Conservation (phyloP, 2,113 vertebrate genomes). For the Colius striatus region DNA sequence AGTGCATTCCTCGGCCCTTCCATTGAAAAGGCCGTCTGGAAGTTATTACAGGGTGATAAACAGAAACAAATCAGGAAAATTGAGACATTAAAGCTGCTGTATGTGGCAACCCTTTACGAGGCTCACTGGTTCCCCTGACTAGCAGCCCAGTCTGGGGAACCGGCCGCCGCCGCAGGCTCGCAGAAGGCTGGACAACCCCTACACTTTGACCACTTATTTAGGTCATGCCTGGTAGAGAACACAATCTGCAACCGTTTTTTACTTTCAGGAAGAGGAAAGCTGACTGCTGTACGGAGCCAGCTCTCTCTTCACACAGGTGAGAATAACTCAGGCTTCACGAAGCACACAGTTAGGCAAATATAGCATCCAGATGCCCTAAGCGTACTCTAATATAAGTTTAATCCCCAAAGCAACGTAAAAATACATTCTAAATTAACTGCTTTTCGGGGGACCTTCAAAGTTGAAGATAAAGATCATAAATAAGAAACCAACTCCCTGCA, state of each 20-base stretch:
- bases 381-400: neutral
- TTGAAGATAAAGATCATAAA: slow-evolving; percentile 21
- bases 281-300: neutral
- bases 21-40: neutral
- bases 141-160: neutral
- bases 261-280: neutral
- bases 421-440: slow-evolving; percentile 20
- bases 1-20: neutral
- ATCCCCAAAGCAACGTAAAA: neutral
- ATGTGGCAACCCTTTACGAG: neutral
- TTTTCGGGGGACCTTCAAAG: neutral
- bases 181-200: neutral
- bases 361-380: slow-evolving; percentile 6
- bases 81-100: neutral
- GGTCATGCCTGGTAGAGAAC: neutral
- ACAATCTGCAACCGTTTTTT: neutral
- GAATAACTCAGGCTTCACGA: neutral
- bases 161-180: neutral
- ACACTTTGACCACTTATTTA: neutral
- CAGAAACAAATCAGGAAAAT: neutral
- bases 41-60: slow-evolving; percentile 33
- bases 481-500: neutral
- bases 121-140: neutral
- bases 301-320: neutral
- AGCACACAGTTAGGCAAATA: neutral